Percentiles rank a stretch among this genome's conserved stretches.
Conservation (phyloP, 2,888 invertebrate genomes). For the Dolichopus griseipennis region DNA sequence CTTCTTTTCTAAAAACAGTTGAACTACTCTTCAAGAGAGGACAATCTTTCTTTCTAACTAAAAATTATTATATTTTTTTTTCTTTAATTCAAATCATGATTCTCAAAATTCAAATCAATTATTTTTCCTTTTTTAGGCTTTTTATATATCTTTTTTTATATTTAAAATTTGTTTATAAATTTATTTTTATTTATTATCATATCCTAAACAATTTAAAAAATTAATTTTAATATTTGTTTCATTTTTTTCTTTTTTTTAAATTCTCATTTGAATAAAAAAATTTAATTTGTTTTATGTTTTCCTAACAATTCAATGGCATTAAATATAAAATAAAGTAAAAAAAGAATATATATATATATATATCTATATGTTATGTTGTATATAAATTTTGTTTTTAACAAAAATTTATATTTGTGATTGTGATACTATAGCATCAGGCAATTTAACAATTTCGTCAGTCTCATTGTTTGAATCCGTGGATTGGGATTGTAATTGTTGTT, state of each 20-base stretch:
- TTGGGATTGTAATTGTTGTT: neutral
- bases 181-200: no score
- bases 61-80: neutral
- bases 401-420: neutral
- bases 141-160: neutral
- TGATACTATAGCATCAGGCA: neutral
- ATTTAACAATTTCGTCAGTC: neutral
- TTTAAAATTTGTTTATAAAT: no score
- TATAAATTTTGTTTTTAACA: neutral
- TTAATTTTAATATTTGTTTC: neutral
- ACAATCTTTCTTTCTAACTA: neutral
- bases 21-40: slow-evolving; percentile 1
- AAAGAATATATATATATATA: neutral
- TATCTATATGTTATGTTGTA: neutral
- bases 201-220: neutral
- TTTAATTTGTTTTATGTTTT: neutral
- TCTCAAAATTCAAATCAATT: neutral
- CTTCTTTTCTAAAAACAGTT: neutral
- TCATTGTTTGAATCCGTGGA: neutral
- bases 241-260: neutral
- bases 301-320: neutral
- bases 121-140: neutral
- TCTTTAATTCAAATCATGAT: neutral
- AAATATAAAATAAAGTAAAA: neutral
- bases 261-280: neutral